Percentiles rank a stretch among this genome's conserved stretches.
Conservation (phyloP, 2,888 invertebrate species). For the Pterobdella sp. region DNA sequence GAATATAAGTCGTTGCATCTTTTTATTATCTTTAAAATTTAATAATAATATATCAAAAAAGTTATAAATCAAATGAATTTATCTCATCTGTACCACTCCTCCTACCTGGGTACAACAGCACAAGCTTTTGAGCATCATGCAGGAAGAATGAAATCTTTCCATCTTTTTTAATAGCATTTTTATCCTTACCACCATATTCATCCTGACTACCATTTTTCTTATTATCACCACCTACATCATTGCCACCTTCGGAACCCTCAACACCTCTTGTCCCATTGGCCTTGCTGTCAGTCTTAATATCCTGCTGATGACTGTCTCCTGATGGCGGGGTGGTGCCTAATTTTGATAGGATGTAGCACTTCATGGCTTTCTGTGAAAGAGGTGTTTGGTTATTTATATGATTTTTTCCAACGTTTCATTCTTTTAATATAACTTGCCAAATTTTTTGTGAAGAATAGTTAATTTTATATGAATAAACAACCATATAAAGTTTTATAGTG, state of each 20-base stretch:
- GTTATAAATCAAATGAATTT: too few species aligned
- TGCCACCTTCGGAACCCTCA: neutral
- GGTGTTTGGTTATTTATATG: neutral
- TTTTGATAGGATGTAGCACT: neutral
- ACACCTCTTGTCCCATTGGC: neutral
- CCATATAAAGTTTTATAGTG: neutral
- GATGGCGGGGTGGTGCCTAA: neutral
- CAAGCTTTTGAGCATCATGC: neutral
- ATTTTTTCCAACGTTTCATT: too few species aligned
- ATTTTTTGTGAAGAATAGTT: too few species aligned
- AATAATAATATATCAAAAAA: too few species aligned
- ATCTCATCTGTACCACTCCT: too few species aligned
- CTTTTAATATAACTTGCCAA: too few species aligned
- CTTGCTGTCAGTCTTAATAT: neutral
- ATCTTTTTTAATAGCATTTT: neutral
- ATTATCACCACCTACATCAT: neutral
- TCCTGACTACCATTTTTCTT: neutral
- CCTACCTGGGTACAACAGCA: conserved; percentile 1
- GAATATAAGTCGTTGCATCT: too few species aligned
- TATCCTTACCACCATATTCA: neutral
- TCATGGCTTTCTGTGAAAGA: neutral
- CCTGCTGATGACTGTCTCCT: neutral
- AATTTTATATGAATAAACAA: too few species aligned
- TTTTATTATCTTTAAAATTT: too few species aligned
- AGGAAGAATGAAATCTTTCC: neutral